Evolutionary conservation across 2,888 invertebrate species (phyloP).

Genomic region (Conistra vaccinii): DNA sequence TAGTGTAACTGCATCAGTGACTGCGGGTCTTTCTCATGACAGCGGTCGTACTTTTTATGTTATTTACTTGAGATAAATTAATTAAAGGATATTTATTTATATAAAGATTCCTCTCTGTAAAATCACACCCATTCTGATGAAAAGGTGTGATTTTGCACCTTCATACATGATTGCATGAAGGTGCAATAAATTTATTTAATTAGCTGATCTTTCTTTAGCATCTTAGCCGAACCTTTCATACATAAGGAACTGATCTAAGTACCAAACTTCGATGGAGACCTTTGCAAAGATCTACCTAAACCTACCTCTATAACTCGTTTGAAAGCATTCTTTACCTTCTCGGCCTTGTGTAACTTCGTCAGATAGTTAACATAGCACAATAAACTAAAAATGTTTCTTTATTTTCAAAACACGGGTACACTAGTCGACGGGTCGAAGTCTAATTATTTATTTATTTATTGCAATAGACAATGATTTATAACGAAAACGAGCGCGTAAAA

Average conservation of each 20-base stretch:
- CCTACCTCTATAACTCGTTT: not conserved
- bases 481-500: too few relatives aligned
- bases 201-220: not conserved
- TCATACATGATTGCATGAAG: too few relatives aligned
- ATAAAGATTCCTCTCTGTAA: not conserved
- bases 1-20: constrained; percentile 9
- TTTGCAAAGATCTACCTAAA: not conserved
- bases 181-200: not conserved
- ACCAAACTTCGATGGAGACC: not conserved
- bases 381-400: not conserved
- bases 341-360: not conserved
- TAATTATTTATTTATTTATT: too few relatives aligned
- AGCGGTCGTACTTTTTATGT: not conserved
- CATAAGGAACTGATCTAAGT: not conserved
- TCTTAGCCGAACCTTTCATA: not conserved
- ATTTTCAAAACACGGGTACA: too few relatives aligned
- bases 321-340: not conserved
- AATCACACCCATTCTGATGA: not conserved
- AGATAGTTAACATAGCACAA: not conserved
- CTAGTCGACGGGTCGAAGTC: too few relatives aligned
- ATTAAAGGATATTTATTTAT: constrained; percentile 15
- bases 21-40: not conserved
- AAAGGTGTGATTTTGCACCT: too few relatives aligned
- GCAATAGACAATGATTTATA: too few relatives aligned
- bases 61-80: not conserved